These are phyloP conservation scores for Imbricaverruca yamaguchii DNA, from an alignment of 2,888 invertebrate genomes.

Conservation along the genomic window DNA sequence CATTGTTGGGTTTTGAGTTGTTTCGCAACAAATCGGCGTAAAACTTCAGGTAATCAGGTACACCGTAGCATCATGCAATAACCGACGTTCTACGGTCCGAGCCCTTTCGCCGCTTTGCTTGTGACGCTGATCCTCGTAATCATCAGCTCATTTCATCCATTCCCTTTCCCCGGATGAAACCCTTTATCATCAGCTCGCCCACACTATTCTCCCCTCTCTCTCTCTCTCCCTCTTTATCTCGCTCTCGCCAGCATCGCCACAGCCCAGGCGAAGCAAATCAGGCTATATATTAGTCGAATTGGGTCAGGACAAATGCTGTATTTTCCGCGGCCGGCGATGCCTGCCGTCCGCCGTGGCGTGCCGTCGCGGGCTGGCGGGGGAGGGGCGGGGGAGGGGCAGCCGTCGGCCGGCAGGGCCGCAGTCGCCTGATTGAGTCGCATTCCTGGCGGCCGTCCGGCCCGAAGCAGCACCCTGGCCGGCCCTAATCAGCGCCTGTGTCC, in stretches of 20 bases:
- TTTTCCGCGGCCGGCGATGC: background rate
- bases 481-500: slow-evolving; percentile 9
- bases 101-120: background rate
- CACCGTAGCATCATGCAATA: no score
- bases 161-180: background rate
- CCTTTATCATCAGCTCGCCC: no score
- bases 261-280: background rate
- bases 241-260: background rate
- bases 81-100: no score
- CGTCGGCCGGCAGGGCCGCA: background rate
- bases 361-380: background rate
- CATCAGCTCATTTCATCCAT: background rate
- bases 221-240: no score
- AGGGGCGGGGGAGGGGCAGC: no score
- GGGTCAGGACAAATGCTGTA: slow-evolving; percentile 9
- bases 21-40: no score
- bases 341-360: background rate
- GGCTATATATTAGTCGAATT: slow-evolving; percentile 3
- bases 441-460: background rate
- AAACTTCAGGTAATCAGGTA: no score
- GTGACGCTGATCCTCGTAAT: background rate
- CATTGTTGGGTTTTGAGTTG: no score
- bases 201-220: no score
- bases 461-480: background rate
- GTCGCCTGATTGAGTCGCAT: slow-evolving; percentile 18